Base-by-base conservation (phyloP, 2,888 invertebrate species). In the Halictus quadricinctus region DNA sequence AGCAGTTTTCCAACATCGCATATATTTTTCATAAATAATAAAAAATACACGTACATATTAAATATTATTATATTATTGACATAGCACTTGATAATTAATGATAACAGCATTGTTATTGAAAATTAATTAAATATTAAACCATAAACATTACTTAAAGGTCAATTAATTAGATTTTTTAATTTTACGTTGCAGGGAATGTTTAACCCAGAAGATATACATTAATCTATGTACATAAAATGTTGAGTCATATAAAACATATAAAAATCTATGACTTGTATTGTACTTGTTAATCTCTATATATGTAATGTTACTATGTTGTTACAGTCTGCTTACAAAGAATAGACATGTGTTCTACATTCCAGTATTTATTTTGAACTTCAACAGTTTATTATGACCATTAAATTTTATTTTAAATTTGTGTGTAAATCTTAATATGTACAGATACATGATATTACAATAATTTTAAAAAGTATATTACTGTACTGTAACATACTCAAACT, bases 171-270 rank as follows among this genome's bases (percentile, higher is more conserved):
- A 70, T 25, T 70, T 58, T 77, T 10, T 72, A 78, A 76, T 92
- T 92, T 94, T 94, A 93, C 91, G 93, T 96, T 96, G 54, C 95
- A 97, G 97, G 97, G 98, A 92, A 98, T 98, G 97, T 98, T 98
- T 95, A 97, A 97, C 94, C 97, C 97, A 46, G 98, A 98, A 80
- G 98, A 98, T 95, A 96, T 98, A 88, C 94, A 94, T 88, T 94
- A 91, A 87, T 80, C 4, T 80, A 18, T 80, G 29, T 76, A 81
- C 36, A 81, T 60, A 50, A 60, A 64, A 29, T 48, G 29, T 69
- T 72, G 43, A 48, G 64, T 79, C 64, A 60, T 60, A 72, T 69
- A 72, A 15, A 74, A 66, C 46, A 69, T 36, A 60, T 43, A 72
- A 79, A 76, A 82, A 54, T 81, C 54, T 69, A 74, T 70, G 43